Evolutionary conservation across 2,113 vertebrate species (phyloP).

Genomic region (Maccullochella peelii): DNA sequence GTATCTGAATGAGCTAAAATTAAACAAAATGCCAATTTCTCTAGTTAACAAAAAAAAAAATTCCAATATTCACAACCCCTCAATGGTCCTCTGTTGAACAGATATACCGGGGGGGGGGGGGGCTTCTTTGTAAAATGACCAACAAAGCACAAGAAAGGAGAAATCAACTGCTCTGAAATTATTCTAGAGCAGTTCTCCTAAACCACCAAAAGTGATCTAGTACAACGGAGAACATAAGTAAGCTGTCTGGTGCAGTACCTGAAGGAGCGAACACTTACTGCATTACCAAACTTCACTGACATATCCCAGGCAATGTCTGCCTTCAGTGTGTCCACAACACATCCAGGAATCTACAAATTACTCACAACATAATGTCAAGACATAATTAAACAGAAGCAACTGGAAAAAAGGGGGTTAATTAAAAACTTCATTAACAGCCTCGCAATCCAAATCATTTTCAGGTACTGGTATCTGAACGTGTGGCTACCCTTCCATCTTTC

Average conservation of each 20-base stretch:
- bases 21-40: constrained; percentile 60
- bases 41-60: constrained; percentile 49
- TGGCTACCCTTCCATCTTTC: constrained; percentile 23
- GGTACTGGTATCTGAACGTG: constrained; percentile 48
- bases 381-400: constrained; percentile 55
- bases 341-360: constrained; percentile 58
- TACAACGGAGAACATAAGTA: constrained; percentile 29
- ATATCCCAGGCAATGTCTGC: not conserved
- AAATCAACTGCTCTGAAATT: constrained; percentile 19
- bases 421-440: constrained; percentile 53
- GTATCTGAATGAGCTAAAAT: constrained; percentile 60
- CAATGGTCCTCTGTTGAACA: constrained; percentile 33
- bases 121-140: constrained; percentile 53
- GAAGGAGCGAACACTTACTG: constrained; percentile 42
- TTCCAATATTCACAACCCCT: constrained; percentile 49
- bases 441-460: constrained; percentile 56
- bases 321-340: constrained; percentile 48
- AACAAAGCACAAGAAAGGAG: constrained; percentile 39
- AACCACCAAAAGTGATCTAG: constrained; percentile 31
- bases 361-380: constrained; percentile 59
- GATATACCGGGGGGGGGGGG: constrained; percentile 18
- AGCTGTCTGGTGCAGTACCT: constrained; percentile 41
- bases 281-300: constrained; percentile 36
- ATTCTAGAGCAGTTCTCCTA: constrained; percentile 16
- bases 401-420: constrained; percentile 11